Evolutionary conservation across 2,888 invertebrate genomes (phyloP).

Genomic region (Lithophane ornitopus): DNA sequence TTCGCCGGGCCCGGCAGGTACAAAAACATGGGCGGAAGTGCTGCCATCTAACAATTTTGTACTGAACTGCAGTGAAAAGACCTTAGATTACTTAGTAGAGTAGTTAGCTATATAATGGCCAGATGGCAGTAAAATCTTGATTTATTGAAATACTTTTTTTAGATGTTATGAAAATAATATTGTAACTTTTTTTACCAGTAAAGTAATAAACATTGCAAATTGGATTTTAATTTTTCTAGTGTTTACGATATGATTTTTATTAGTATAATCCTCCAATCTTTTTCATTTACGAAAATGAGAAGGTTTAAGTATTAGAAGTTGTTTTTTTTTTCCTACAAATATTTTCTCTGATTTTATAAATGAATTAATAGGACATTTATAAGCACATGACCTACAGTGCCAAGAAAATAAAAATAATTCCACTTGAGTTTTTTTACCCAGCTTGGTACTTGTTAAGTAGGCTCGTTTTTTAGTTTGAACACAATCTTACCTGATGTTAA

Average conservation of each 20-base stretch:
- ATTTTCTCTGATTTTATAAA: neutral
- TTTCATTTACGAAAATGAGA: neutral
- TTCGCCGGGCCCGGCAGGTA: slow-evolving; percentile 78
- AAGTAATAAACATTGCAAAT: too few relatives aligned
- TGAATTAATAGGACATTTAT: neutral
- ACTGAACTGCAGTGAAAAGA: slow-evolving; percentile 59
- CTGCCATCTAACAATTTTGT: slow-evolving; percentile 75
- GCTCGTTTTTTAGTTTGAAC: neutral
- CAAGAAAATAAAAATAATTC: neutral
- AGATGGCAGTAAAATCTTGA: slow-evolving; percentile 59
- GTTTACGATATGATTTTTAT: neutral
- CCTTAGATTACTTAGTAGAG: neutral
- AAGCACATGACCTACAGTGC: neutral
- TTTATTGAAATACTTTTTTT: neutral
- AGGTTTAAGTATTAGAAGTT: too few relatives aligned
- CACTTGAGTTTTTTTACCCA: neutral
- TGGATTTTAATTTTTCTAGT: neutral
- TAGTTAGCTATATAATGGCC: slow-evolving; percentile 21
- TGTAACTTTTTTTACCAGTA: too few relatives aligned
- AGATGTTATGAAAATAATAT: too few relatives aligned
- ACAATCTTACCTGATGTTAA: slow-evolving; percentile 35
- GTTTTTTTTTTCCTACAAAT: too few relatives aligned
- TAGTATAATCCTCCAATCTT: neutral
- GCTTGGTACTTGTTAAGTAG: neutral
- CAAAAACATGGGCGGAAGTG: slow-evolving; percentile 76